Evolutionary conservation across 2,113 vertebrate genomes (phyloP).

Genomic region (Psilopogon haemacephalus): DNA sequence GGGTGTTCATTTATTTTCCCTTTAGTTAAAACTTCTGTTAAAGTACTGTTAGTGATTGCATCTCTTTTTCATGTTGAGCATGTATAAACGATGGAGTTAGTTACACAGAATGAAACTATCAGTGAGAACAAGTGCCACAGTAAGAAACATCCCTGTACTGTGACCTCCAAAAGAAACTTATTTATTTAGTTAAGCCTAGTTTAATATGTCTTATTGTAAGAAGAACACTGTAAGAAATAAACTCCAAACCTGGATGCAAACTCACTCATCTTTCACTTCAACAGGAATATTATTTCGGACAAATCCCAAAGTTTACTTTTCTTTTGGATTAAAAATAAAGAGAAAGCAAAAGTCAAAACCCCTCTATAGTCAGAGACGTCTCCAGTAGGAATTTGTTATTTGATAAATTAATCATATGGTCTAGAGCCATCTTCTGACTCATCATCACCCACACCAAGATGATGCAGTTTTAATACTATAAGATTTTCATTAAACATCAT

Average conservation of each 20-base stretch:
- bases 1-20: neutral
- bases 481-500: neutral
- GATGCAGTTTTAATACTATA: neutral
- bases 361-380: neutral
- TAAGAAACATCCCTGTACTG: neutral
- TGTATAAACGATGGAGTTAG: neutral
- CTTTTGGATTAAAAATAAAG: neutral
- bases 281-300: neutral
- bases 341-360: neutral
- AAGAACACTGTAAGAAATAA: neutral
- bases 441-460: neutral
- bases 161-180: neutral
- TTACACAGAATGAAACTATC: neutral
- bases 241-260: neutral
- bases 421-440: neutral
- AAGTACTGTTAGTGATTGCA: neutral
- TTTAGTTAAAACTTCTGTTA: neutral
- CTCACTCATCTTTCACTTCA: neutral
- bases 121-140: neutral
- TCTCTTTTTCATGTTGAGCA: neutral
- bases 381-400: neutral
- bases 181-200: neutral
- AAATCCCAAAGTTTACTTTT: neutral
- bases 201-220: neutral
- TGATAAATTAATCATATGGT: neutral